Conservation (phyloP, 1,140 invertebrate species). For the Archivesica marissinica region DNA sequence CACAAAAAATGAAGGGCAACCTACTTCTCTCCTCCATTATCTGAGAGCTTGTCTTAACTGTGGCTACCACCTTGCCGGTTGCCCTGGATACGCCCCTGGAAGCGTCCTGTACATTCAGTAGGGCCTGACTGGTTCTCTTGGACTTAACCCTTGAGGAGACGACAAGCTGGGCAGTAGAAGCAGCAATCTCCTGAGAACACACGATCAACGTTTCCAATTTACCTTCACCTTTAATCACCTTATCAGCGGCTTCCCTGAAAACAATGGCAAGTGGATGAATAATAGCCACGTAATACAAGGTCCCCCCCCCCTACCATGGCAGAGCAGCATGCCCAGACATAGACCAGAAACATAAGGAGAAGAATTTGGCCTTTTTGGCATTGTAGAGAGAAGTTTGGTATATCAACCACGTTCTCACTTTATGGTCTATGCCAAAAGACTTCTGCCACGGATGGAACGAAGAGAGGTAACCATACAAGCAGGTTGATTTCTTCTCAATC, state of each 20-base stretch:
- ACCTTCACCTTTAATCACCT: constrained; percentile 93
- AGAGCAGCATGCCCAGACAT: too few relatives aligned
- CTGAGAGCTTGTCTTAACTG: constrained; percentile 94
- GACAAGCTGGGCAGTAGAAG: constrained; percentile 97
- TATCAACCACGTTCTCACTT: too few relatives aligned
- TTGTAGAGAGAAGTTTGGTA: too few relatives aligned
- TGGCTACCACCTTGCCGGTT: constrained; percentile 96
- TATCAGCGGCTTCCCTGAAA: constrained; percentile 95
- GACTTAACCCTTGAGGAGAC: constrained; percentile 94
- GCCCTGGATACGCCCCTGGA: constrained; percentile 94
- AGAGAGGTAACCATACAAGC: too few relatives aligned
- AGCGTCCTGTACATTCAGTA: constrained; percentile 91
- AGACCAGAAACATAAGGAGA: too few relatives aligned
- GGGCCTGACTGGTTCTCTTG: constrained; percentile 90
- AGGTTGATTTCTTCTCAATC: too few relatives aligned
- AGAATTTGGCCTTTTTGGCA: too few relatives aligned
- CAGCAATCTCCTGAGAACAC: constrained; percentile 98
- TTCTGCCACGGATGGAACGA: too few relatives aligned
- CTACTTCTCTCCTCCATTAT: constrained; percentile 93
- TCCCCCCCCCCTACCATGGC: too few relatives aligned
- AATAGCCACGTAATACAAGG: too few relatives aligned
- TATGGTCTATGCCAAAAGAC: too few relatives aligned
- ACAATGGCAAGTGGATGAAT: too few relatives aligned
- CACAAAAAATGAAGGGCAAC: constrained; percentile 60
- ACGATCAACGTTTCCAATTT: constrained; percentile 98